These are phyloP conservation scores for Hippocampus kuda DNA, from an alignment of 2,797 vertebrate species.

Conservation along the genomic window DNA sequence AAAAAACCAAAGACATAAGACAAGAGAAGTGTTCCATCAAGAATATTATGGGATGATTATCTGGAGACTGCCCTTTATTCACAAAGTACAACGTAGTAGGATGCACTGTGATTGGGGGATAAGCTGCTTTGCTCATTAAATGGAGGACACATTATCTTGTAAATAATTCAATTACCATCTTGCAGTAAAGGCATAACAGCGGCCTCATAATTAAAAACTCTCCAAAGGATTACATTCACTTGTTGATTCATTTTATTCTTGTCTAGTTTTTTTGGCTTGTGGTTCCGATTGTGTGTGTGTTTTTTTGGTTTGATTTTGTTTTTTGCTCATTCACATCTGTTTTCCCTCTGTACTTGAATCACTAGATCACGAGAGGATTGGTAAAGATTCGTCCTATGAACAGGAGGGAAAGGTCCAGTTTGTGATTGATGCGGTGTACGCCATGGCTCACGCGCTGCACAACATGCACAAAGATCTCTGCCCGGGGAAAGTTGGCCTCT, in stretches of 20 bases:
- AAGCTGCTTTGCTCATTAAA: background rate
- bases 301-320: too few relatives aligned
- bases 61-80: background rate
- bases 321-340: background rate
- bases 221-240: background rate
- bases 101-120: background rate
- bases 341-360: background rate
- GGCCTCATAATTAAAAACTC: background rate
- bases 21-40: background rate
- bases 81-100: background rate
- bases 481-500: slow-evolving; percentile 81
- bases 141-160: background rate
- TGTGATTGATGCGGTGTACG: slow-evolving; percentile 86
- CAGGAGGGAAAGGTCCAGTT: slow-evolving; percentile 96
- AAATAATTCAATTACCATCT: background rate
- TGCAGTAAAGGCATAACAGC: background rate
- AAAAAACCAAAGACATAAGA: background rate
- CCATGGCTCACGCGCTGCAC: slow-evolving; percentile 91
- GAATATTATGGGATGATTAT: background rate
- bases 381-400: slow-evolving; percentile 84
- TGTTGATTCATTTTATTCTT: background rate
- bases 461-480: slow-evolving; percentile 89
- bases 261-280: background rate
- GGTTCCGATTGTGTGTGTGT: too few relatives aligned
- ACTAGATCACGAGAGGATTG: slow-evolving; percentile 85